These are phyloP conservation scores for Cactoblastis cactorum DNA, from an alignment of 2,888 invertebrate species.

Conservation along the genomic window DNA sequence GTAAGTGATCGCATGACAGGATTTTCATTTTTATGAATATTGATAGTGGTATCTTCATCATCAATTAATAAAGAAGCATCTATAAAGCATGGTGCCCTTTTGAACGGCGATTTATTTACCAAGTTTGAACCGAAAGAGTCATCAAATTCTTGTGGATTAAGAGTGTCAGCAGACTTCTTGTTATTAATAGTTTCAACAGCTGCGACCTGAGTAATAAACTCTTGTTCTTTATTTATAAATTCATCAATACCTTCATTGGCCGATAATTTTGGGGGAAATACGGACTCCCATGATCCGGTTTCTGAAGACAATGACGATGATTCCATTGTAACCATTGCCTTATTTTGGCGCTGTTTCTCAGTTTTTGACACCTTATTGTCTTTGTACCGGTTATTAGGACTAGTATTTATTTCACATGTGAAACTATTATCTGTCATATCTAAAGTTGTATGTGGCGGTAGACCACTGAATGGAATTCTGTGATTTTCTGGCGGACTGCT, in stretches of 20 bases:
- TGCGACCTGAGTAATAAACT: constrained; percentile 29
- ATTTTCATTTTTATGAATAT: constrained; percentile 24
- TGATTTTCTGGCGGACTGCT: constrained; percentile 37
- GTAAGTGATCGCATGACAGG: constrained; percentile 28
- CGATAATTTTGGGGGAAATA: constrained; percentile 74
- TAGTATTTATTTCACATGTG: constrained; percentile 31
- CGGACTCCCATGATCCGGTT: constrained; percentile 83
- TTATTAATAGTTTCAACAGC: background rate
- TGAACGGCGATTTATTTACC: constrained; percentile 42
- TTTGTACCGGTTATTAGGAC: constrained; percentile 30
- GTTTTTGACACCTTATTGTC: constrained; percentile 66
- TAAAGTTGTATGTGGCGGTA: constrained; percentile 24
- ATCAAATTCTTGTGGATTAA: constrained; percentile 28
- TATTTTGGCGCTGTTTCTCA: constrained; percentile 81
- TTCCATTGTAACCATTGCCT: constrained; percentile 81
- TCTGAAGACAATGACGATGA: constrained; percentile 82
- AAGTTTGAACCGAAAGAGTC: constrained; percentile 30
- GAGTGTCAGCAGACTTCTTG: background rate
- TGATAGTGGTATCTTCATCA: constrained; percentile 76
- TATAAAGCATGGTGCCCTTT: constrained; percentile 82
- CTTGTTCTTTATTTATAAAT: constrained; percentile 59
- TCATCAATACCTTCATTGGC: constrained; percentile 58
- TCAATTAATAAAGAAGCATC: constrained; percentile 87
- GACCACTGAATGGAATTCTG: constrained; percentile 19
- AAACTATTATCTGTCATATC: constrained; percentile 31